phyloP scores from a whole-genome alignment of 23 tunicate genomes.

The Trididemnum miniatum region DNA sequence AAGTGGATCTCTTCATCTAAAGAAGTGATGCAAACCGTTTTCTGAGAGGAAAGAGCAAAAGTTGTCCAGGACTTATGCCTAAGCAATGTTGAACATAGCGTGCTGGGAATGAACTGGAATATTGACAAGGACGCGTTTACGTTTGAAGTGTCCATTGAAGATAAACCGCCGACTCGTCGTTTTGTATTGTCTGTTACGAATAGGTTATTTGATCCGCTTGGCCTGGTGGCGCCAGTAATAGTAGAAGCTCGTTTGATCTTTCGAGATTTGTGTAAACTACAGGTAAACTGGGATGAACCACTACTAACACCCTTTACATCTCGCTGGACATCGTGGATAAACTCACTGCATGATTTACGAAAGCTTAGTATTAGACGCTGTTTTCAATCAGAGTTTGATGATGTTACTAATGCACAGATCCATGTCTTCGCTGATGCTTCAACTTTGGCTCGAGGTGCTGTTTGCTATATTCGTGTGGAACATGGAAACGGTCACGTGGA shows the following conservation, averaged over 20 bases:
- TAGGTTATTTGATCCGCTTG: slow-evolving; percentile 32
- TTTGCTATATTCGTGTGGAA: slow-evolving; percentile 6
- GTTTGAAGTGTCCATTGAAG: neutral
- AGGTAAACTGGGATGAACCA: slow-evolving; percentile 21
- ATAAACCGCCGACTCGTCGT: slow-evolving; percentile 26
- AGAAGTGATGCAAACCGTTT: neutral
- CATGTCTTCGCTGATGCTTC: slow-evolving; percentile 38
- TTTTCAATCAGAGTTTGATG: neutral
- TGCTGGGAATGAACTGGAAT: slow-evolving; percentile 15
- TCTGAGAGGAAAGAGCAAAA: slow-evolving; percentile 32
- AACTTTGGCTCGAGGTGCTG: slow-evolving; percentile 17
- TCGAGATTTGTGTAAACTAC: neutral
- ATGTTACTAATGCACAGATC: neutral
- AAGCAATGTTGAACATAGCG: neutral
- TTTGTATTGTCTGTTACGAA: slow-evolving; percentile 19
- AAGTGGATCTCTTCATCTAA: slow-evolving; percentile 8
- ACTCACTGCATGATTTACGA: neutral
- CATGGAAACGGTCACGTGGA: neutral
- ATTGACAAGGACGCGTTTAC: neutral
- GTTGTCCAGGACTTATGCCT: neutral
- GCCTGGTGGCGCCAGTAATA: slow-evolving; percentile 26
- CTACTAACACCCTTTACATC: neutral
- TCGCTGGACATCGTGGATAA: neutral
- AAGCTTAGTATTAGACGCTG: slow-evolving; percentile 6
- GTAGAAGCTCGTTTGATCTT: slow-evolving; percentile 12